These are phyloP conservation scores for Cheirogaleus medius DNA, from an alignment of 2,113 vertebrate species.

Conservation along the genomic window DNA sequence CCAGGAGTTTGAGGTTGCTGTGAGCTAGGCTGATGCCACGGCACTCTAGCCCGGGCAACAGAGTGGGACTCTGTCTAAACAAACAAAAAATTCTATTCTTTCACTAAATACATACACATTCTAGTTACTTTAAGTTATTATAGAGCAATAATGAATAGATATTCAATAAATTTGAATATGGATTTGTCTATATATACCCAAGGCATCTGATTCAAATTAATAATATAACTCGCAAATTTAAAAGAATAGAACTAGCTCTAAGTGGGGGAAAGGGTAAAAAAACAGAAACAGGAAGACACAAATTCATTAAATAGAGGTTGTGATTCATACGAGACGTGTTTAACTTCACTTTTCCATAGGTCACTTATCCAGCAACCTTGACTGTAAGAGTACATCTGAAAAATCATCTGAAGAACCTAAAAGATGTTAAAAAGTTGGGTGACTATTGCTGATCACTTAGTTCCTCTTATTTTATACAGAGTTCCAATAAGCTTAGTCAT, in stretches of 20 bases:
- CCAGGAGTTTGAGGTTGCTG: no score
- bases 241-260: not conserved
- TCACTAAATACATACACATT: not conserved
- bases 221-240: not conserved
- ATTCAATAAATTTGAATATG: not conserved
- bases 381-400: not conserved
- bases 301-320: not conserved
- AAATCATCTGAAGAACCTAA: not conserved
- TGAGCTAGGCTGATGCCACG: no score
- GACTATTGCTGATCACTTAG: not conserved
- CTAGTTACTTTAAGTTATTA: not conserved
- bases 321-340: not conserved
- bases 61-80: no score
- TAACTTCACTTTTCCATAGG: not conserved
- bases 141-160: not conserved
- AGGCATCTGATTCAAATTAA: not conserved
- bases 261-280: not conserved
- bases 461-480: not conserved
- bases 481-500: not conserved
- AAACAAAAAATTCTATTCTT: not conserved
- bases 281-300: not conserved
- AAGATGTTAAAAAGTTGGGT: not conserved
- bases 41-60: no score
- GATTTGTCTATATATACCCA: not conserved
- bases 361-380: not conserved